These are phyloP conservation scores for Neolamprologus fasciatus DNA, from an alignment of 2,113 vertebrate species.

Conservation along the genomic window DNA sequence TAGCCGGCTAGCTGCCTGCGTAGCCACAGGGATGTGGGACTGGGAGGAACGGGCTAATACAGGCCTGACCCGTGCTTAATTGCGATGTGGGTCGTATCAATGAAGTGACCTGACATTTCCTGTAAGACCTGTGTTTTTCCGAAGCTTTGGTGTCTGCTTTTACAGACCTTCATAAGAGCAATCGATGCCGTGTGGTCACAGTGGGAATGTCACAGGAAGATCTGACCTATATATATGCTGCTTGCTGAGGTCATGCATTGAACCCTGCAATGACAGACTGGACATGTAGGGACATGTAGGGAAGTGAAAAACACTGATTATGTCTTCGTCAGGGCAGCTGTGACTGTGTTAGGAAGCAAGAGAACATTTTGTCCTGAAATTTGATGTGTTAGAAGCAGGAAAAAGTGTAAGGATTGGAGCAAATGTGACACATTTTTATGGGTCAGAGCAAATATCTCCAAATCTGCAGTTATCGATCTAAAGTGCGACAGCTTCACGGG, in stretches of 20 bases:
- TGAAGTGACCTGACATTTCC: slow-evolving; percentile 26
- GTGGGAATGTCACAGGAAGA: neutral
- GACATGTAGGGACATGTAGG: neutral
- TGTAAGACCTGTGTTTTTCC: neutral
- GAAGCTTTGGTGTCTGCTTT: neutral
- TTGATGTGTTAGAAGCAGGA: neutral
- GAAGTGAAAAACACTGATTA: neutral
- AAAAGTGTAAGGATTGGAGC: neutral
- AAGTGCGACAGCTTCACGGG: neutral
- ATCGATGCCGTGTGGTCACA: slow-evolving; percentile 22
- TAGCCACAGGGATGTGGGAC: slow-evolving; percentile 29
- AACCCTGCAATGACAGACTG: neutral
- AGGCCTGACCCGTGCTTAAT: slow-evolving; percentile 6
- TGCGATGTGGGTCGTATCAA: slow-evolving; percentile 14
- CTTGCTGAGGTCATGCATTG: neutral
- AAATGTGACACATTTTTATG: neutral
- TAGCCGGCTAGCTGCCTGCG: slow-evolving; percentile 5
- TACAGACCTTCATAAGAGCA: neutral
- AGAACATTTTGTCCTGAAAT: accelerated
- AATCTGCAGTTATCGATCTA: neutral
- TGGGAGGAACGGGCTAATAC: neutral
- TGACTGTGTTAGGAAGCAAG: neutral
- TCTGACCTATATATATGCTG: neutral
- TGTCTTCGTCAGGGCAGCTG: neutral
- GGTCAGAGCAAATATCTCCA: neutral